These are phyloP conservation scores for Oryzias javanicus DNA, from an alignment of 2,113 vertebrate species.

Conservation along the genomic window DNA sequence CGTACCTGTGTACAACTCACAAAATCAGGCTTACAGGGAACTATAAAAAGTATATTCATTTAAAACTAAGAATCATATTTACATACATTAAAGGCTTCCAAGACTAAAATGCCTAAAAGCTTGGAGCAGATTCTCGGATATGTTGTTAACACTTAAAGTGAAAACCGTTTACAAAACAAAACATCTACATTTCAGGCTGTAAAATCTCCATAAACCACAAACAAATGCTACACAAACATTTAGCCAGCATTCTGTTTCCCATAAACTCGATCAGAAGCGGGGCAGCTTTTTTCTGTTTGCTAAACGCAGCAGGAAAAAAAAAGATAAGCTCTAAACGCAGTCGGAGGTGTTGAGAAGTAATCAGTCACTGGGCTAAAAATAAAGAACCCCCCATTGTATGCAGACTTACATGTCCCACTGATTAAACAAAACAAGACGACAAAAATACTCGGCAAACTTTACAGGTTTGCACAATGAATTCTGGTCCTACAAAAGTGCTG, in stretches of 20 bases:
- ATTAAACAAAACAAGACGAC: neutral
- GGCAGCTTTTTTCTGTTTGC: neutral
- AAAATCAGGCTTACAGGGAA: conserved; percentile 54
- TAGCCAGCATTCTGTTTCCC: conserved; percentile 1
- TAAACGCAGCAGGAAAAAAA: conserved; percentile 3
- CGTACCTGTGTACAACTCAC: conserved; percentile 69
- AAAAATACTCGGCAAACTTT: conserved; percentile 9
- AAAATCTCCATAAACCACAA: conserved; percentile 26
- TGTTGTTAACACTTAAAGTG: conserved; percentile 35
- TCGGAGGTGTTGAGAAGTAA: neutral
- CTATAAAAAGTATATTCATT: conserved; percentile 64
- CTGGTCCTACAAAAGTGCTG: conserved; percentile 30
- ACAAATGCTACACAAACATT: conserved; percentile 28
- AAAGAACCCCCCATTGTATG: conserved; percentile 6
- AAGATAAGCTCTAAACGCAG: neutral
- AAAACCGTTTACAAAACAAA: conserved; percentile 20
- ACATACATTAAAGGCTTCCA: conserved; percentile 42
- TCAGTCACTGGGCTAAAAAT: conserved; percentile 5
- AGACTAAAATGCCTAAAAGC: conserved; percentile 55
- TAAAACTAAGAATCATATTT: conserved; percentile 67
- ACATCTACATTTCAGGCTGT: neutral
- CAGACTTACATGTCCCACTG: neutral
- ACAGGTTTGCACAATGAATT: conserved; percentile 19
- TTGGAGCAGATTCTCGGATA: conserved; percentile 34
- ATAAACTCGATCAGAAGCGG: neutral